Conservation (phyloP, 2,888 invertebrate genomes). For the Thymelicus acteon region DNA sequence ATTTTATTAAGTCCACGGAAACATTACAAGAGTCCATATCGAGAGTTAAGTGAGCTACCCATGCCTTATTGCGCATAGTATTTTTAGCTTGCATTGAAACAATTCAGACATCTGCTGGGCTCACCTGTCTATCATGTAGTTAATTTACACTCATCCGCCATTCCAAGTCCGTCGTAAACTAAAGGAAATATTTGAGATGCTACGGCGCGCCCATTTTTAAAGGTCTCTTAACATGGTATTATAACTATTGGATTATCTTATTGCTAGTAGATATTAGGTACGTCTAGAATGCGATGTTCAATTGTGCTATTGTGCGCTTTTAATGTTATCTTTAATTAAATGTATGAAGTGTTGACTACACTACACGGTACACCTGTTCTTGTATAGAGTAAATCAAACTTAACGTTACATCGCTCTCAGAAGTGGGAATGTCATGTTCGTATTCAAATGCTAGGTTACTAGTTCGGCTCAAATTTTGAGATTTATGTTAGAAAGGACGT, state of each 20-base stretch:
- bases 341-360: neutral
- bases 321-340: slow-evolving; percentile 11
- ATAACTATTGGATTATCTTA: slow-evolving; percentile 49
- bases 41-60: slow-evolving; percentile 56
- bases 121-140: slow-evolving; percentile 79
- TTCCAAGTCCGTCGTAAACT: slow-evolving; percentile 63
- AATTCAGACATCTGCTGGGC: slow-evolving; percentile 77
- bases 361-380: neutral
- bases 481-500: neutral
- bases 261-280: slow-evolving; percentile 10
- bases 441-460: neutral
- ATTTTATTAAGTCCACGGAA: slow-evolving; percentile 55
- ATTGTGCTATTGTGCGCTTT: slow-evolving; percentile 16
- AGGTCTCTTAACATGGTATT: slow-evolving; percentile 58
- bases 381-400: neutral
- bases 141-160: slow-evolving; percentile 73
- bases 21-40: slow-evolving; percentile 68
- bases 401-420: neutral
- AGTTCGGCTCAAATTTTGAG: neutral
- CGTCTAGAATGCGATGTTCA: slow-evolving; percentile 14
- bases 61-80: slow-evolving; percentile 58
- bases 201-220: slow-evolving; percentile 60
- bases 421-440: slow-evolving; percentile 1
- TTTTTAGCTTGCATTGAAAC: slow-evolving; percentile 78
- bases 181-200: slow-evolving; percentile 74